These are phyloP conservation scores for Seriola quinqueradiata DNA, from an alignment of 2,113 vertebrate genomes.

Conservation along the genomic window DNA sequence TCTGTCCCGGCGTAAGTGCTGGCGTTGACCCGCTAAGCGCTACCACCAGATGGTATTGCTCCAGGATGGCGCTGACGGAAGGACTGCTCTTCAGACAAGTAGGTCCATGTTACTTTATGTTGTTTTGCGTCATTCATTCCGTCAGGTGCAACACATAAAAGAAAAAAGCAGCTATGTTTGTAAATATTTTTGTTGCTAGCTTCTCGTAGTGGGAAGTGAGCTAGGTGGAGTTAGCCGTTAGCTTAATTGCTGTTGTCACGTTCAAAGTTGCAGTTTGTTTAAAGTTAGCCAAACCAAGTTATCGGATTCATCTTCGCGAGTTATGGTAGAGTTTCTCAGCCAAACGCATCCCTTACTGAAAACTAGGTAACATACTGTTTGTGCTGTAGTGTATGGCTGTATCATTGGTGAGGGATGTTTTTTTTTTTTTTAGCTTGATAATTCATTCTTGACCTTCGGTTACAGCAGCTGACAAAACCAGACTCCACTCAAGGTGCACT, in stretches of 20 bases:
- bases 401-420: not conserved
- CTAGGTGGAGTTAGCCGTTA: not conserved
- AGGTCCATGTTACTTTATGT: not conserved
- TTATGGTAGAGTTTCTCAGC: not conserved
- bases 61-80: slow-evolving; percentile 52
- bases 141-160: too few relatives aligned
- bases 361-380: not conserved
- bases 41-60: slow-evolving; percentile 45
- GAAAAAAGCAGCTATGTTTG: not conserved
- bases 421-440: not conserved
- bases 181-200: not conserved
- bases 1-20: not conserved
- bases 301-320: rapidly evolving
- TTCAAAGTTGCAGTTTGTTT: not conserved
- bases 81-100: slow-evolving; percentile 83
- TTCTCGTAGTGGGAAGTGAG: not conserved
- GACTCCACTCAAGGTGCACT: too few relatives aligned
- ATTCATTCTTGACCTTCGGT: not conserved
- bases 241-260: not conserved
- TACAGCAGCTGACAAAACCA: not conserved
- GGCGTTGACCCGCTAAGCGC: not conserved
- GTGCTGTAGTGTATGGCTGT: not conserved
- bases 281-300: not conserved
- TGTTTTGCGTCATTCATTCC: rapidly evolving
- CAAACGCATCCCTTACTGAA: not conserved